Evolutionary conservation across 2,113 vertebrate species (phyloP).

Genomic region (Opisthocomus hoazin): DNA sequence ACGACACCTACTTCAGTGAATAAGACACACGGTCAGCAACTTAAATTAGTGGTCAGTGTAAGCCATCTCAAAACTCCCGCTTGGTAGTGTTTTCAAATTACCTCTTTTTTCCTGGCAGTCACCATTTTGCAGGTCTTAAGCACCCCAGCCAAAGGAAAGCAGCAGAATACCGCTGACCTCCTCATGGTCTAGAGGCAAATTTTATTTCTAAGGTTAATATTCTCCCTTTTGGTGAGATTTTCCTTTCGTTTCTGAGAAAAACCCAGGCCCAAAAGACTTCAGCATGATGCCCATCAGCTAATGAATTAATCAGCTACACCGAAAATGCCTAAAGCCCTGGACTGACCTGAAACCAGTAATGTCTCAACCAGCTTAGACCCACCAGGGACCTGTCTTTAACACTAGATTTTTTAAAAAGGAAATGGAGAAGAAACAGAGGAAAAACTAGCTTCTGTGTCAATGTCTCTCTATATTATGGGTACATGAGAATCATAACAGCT

Average conservation of each 20-base stretch:
- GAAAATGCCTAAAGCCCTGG: not conserved
- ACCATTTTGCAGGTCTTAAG: not conserved
- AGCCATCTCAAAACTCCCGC: not conserved
- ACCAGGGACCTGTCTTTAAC: not conserved
- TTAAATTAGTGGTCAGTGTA: not conserved
- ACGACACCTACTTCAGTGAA: not conserved
- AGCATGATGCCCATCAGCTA: not conserved
- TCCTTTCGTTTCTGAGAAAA: constrained; percentile 3
- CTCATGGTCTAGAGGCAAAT: not conserved
- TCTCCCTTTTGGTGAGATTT: not conserved
- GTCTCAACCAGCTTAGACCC: not conserved
- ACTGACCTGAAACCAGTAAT: not conserved
- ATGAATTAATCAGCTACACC: not conserved
- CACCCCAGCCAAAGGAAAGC: not conserved
- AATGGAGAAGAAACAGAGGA: not conserved
- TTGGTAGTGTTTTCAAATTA: not conserved
- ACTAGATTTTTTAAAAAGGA: not conserved
- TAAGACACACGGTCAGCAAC: not conserved
- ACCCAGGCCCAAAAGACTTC: not conserved
- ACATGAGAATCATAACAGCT: not conserved
- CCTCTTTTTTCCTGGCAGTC: not conserved
- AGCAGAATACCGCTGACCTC: not conserved
- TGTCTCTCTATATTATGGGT: not conserved
- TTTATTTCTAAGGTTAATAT: constrained; percentile 1
- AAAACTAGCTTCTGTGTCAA: not conserved